Percentiles rank a stretch among this genome's conserved stretches.
These are phyloP conservation scores for Troides oblongomaculatus DNA, from an alignment of 2,888 invertebrate species.

Conservation along the genomic window DNA sequence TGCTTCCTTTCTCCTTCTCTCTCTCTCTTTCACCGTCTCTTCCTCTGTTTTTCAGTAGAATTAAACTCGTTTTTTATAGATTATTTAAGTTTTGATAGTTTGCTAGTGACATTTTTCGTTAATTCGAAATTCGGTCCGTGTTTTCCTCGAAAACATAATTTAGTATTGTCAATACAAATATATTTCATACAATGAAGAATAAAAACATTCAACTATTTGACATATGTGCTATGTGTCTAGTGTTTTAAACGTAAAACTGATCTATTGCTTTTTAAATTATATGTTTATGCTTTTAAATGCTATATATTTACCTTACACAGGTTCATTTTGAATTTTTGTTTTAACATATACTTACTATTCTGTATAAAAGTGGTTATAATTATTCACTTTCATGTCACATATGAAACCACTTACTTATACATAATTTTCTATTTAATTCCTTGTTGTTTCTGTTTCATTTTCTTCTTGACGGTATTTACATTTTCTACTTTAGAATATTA, in stretches of 20 bases:
- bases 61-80: too few relatives aligned
- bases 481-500: slow-evolving; percentile 57
- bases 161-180: too few relatives aligned
- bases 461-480: neutral
- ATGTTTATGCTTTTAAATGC: neutral
- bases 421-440: neutral
- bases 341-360: neutral
- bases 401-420: neutral
- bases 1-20: too few relatives aligned
- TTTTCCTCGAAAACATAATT: too few relatives aligned
- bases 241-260: neutral
- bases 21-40: too few relatives aligned
- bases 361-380: neutral
- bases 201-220: too few relatives aligned
- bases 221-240: too few relatives aligned
- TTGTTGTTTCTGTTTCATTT: neutral
- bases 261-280: neutral
- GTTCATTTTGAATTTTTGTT: neutral
- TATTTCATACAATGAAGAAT: too few relatives aligned
- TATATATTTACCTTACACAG: neutral
- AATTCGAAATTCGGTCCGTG: too few relatives aligned
- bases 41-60: too few relatives aligned
- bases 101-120: too few relatives aligned
- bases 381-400: neutral
- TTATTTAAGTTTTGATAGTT: too few relatives aligned